Evolutionary conservation across 1,140 invertebrate genomes (phyloP), one percentile per base, ranked within the genome.

Genomic region (Megalopta genalis): DNA sequence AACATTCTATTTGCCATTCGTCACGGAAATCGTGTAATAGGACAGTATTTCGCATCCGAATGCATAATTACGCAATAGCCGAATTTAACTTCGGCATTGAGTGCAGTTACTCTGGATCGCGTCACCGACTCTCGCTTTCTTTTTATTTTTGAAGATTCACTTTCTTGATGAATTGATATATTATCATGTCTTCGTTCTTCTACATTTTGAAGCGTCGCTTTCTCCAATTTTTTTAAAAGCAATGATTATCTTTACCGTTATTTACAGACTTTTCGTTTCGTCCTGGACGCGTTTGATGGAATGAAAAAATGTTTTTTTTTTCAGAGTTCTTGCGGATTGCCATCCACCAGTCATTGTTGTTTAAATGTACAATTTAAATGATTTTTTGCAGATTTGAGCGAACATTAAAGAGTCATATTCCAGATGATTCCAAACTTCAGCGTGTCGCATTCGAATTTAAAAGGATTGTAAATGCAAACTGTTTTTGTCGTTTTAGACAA

Each of bases 201-300:
- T 37, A 32, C 10, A 37, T 21, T 60, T 49, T 21, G 62, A 65
- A 23, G 12, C 27, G 37, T 18, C 14, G 16, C 23, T 63, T 39
- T 52, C 32, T 37, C 1, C 69, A 10, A 21, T 52, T 66, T 14
- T 57, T 25, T 25, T 9, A 1, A n/a, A n/a, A n/a, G n/a, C 6
- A 79, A 67, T 62, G 37, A 76, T 52, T 68, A 32, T 46, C 46
- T 7, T 71, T 81, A 9, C 25, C n/a, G 49, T 42, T 66, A 23
- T 10, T 65, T 66, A n/a, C 23, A 27, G 57, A 14, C 23, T 2
- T 39, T 4, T 10, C 0, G 9, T 52, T 63, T 12, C 1, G 21
- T 37, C 9, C 14, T 18, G 16, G 39, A 21, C 1, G 32, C 21
- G 21, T 42, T 60, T 49, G 2, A 7, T 49, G 39, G 16, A 77